Evolutionary conservation across 2,888 invertebrate species (phyloP).

Genomic region (Xanthorhoe spadicearia): DNA sequence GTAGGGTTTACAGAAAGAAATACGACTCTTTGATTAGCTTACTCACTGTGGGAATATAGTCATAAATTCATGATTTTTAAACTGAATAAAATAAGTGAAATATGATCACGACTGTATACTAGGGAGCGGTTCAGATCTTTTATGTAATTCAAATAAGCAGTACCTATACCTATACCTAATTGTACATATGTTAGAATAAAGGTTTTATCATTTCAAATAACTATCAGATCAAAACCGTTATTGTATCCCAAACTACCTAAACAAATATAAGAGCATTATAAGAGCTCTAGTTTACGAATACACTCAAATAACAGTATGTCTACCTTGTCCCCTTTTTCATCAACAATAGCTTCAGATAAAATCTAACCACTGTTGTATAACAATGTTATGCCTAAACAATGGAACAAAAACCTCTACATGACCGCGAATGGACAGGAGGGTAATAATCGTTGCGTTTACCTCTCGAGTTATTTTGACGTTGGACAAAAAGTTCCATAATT

Average conservation of each 20-base stretch:
- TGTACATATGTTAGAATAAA: background rate
- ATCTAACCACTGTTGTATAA: constrained; percentile 44
- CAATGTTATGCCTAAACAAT: constrained; percentile 42
- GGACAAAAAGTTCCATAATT: constrained; percentile 40
- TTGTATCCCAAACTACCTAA: constrained; percentile 4
- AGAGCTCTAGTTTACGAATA: constrained; percentile 11
- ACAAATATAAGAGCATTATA: no score
- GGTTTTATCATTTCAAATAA: background rate
- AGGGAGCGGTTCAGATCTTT: no score
- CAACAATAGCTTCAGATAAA: constrained; percentile 42
- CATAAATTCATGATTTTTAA: no score
- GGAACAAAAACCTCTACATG: constrained; percentile 39
- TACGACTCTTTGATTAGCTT: no score
- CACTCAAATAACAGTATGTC: constrained; percentile 36
- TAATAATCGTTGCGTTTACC: constrained; percentile 39
- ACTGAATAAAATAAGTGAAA: no score
- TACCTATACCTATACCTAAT: no score
- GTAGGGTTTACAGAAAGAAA: no score
- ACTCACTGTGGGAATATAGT: no score
- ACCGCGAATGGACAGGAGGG: constrained; percentile 35
- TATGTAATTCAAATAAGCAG: no score
- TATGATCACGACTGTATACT: no score
- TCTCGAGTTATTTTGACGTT: constrained; percentile 32
- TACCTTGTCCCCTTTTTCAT: constrained; percentile 39
- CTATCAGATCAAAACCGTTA: constrained; percentile 9